Percentiles rank a stretch among this genome's conserved stretches.
These are phyloP conservation scores for Spondyliosoma cantharus DNA, from an alignment of 2,797 vertebrate species.

Conservation along the genomic window DNA sequence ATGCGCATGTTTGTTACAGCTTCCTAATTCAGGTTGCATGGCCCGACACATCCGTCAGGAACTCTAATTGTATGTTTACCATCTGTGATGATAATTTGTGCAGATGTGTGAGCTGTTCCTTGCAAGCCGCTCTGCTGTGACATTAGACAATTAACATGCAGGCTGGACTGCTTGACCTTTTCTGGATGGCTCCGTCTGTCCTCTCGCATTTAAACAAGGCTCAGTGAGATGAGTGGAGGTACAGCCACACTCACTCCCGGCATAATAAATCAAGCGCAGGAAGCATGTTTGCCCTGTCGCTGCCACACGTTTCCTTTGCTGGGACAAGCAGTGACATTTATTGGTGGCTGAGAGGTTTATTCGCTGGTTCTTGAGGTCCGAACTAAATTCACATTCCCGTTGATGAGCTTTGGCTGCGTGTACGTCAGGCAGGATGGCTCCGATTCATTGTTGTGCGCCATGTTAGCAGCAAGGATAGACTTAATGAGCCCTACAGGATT, in stretches of 20 bases:
- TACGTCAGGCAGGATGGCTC: constrained; percentile 32
- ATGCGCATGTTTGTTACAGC: constrained; percentile 27
- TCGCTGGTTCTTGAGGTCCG: constrained; percentile 30
- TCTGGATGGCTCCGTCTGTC: constrained; percentile 65
- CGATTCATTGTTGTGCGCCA: constrained; percentile 60
- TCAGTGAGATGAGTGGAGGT: constrained; percentile 59
- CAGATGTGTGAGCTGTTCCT: constrained; percentile 58
- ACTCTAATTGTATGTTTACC: constrained; percentile 50
- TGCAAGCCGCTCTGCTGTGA: constrained; percentile 42
- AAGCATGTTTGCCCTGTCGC: constrained; percentile 58
- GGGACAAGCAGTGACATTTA: constrained; percentile 68
- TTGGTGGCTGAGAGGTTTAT: constrained; percentile 62
- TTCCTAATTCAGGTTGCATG: constrained; percentile 19
- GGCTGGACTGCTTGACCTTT: constrained; percentile 77
- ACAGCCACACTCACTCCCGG: constrained; percentile 56
- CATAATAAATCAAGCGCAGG: constrained; percentile 65
- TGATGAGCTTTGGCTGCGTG: constrained; percentile 35
- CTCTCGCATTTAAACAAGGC: constrained; percentile 64
- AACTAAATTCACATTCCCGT: constrained; percentile 37
- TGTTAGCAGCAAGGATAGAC: constrained; percentile 57
- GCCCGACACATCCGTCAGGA: constrained; percentile 1
- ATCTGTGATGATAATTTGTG: constrained; percentile 66
- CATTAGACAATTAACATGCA: constrained; percentile 80
- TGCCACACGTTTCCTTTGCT: constrained; percentile 55
- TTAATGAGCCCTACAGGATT: constrained; percentile 72